Evolutionary conservation across 2,113 vertebrate genomes (phyloP), one percentile per base, ranked within the genome.

Genomic region (Istiophorus platypterus): DNA sequence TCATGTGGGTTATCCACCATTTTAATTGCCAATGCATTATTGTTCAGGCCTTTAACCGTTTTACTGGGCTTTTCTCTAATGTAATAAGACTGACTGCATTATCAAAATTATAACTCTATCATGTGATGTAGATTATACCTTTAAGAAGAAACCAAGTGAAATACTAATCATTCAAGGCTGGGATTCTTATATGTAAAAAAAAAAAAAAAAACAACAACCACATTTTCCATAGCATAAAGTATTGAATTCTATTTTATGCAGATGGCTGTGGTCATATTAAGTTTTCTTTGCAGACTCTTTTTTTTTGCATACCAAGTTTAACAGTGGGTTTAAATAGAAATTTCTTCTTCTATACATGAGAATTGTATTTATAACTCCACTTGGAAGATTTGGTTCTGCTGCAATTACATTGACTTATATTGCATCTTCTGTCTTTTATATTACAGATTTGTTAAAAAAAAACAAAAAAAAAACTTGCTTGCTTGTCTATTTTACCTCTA

Each of bases 21-120:
- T 82, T 90, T 88, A 90, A 87, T 91, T 90, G 80, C 77, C 80
- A 62, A 65, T 81, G 79, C 76, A 82, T 87, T 78, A 77, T 70
- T 86, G 68, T 88, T 84, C 72, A 80, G 76, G 29, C 72, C 68
- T 91, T 89, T 34, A 68, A 81, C 83, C 69, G 29, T 82, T 80
- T 69, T 74, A 34, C 57, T 51, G 57, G n/a, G 6, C 78, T 82
- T 85, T 63, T 37, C 79, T 88, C 65, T 69, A 42, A 86, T 88
- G 52, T 65, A 78, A 81, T 74, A 62, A 76, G 66, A 81, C 67
- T 66, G 54, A 49, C 66, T 83, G 54, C 37, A 73, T 81, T 81
- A 67, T 84, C 68, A 78, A 86, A 91, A 66, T 86, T 42, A 42
- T 5, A 17, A 79, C 56, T 82, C 26, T 54, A 75, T 66, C 57